phyloP scores from a whole-genome alignment of 2,797 vertebrate species.

The Mormyrops boulengeri region DNA sequence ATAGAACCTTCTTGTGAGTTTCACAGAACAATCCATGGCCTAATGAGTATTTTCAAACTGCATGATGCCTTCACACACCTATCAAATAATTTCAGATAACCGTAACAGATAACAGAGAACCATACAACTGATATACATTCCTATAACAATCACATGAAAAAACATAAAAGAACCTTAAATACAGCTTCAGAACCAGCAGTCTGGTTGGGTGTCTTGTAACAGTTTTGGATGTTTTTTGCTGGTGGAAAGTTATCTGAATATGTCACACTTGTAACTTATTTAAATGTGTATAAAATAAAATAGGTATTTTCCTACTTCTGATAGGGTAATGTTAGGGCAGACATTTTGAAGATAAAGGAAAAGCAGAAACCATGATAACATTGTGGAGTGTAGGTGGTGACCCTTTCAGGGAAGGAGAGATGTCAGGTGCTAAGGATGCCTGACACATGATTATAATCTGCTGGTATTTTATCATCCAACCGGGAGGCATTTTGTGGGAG shows the following conservation, averaged over 20 bases:
- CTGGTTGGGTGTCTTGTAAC: background rate
- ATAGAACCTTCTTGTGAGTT: background rate
- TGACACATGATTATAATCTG: background rate
- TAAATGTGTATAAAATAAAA: background rate
- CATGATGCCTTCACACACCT: background rate
- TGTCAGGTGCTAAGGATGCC: background rate
- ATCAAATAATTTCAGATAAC: background rate
- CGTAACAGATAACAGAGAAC: background rate
- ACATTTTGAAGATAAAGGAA: background rate
- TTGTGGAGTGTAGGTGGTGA: background rate
- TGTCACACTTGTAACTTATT: background rate
- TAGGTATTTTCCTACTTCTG: background rate
- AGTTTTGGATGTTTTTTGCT: background rate
- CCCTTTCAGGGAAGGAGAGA: background rate
- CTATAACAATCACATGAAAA: background rate
- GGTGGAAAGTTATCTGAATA: background rate
- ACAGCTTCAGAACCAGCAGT: background rate
- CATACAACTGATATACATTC: background rate
- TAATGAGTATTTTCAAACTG: background rate
- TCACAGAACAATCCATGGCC: background rate
- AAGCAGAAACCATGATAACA: background rate
- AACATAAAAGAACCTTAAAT: background rate
- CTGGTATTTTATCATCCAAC: background rate
- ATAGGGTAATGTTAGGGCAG: background rate
- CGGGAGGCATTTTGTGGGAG: background rate